Conservation (phyloP, 2,888 invertebrate genomes). For the Lamproptera curius region DNA sequence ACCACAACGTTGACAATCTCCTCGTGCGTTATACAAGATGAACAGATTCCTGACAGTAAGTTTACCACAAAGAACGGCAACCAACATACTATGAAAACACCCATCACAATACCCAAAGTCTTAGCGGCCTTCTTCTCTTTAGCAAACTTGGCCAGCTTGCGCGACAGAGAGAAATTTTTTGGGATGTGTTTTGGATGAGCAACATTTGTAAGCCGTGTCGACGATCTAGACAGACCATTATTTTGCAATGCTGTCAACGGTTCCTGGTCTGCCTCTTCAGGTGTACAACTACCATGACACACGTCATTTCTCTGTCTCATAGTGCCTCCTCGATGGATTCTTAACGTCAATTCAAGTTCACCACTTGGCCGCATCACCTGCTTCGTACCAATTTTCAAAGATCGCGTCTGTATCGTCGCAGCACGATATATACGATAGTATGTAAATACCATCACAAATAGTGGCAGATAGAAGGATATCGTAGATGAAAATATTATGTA, state of each 20-base stretch:
- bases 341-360: conserved; percentile 90
- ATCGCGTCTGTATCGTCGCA: conserved; percentile 94
- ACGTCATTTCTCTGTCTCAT: conserved; percentile 79
- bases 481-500: conserved; percentile 98
- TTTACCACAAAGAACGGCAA: conserved; percentile 98
- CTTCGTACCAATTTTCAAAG: conserved; percentile 94
- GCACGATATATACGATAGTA: conserved; percentile 97
- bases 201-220: conserved; percentile 81
- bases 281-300: conserved; percentile 79
- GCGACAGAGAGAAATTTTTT: conserved; percentile 94
- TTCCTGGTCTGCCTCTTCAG: conserved; percentile 83
- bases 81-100: conserved; percentile 98
- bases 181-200: conserved; percentile 81
- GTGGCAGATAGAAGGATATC: conserved; percentile 97
- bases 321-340: conserved; percentile 95
- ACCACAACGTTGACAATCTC: conserved; percentile 93
- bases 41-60: conserved; percentile 92
- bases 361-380: conserved; percentile 91
- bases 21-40: conserved; percentile 91
- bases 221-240: conserved; percentile 85
- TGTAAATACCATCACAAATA: conserved; percentile 98
- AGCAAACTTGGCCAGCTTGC: conserved; percentile 96
- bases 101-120: conserved; percentile 97
- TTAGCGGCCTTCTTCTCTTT: conserved; percentile 99
- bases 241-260: conserved; percentile 87